Base-by-base conservation (phyloP, 2,797 vertebrate species). In the Cichlasoma orientale region DNA sequence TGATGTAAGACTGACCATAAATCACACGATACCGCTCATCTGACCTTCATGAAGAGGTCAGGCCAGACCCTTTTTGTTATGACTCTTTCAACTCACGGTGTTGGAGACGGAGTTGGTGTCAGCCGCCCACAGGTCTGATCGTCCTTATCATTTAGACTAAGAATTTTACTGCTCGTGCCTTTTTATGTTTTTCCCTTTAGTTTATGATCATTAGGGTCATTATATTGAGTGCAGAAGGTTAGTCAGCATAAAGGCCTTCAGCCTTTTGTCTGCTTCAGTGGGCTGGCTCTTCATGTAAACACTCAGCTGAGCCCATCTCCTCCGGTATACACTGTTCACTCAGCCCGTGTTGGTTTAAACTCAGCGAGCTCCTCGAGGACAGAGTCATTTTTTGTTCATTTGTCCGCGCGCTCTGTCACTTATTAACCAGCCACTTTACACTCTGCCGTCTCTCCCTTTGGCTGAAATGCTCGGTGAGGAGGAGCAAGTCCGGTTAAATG, bases 341-440 rank as follows among this genome's bases (percentile, higher is more conserved):
- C 56, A 13, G 56, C 56, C 1, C 3, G 3, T 82, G 82, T 87
- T 81, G 69, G 78, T 87, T 88, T 84, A 80, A 88, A 82, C 82
- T 71, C 71, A 2, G 36, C 29, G 82, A 85, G 84, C 82, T 83
- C 80, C 79, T 92, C 75, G 59, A 92, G 84, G 72, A 85, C 74
- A 4, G 31, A 77, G 79, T 79, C 76, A 80, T 89, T 82, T 88
- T 91, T 84, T 80, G 86, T 89, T 87, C 79, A 87, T 90, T 79
- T 83, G 84, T 69, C 69, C 83, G 86, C 73, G 41, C 57, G 58
- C 72, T 80, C 77, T 83, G 88, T 88, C 36, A 56, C 77, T 91
- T 53, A 92, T 91, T 92, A 89, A 92, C 87, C 73, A 59, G 74
- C 52, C 44, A 8, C 75, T 58, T 50, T 47, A 21, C 56, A 14